These are phyloP conservation scores for Bos javanicus DNA, from an alignment of 2,113 vertebrate species.

Conservation along the genomic window DNA sequence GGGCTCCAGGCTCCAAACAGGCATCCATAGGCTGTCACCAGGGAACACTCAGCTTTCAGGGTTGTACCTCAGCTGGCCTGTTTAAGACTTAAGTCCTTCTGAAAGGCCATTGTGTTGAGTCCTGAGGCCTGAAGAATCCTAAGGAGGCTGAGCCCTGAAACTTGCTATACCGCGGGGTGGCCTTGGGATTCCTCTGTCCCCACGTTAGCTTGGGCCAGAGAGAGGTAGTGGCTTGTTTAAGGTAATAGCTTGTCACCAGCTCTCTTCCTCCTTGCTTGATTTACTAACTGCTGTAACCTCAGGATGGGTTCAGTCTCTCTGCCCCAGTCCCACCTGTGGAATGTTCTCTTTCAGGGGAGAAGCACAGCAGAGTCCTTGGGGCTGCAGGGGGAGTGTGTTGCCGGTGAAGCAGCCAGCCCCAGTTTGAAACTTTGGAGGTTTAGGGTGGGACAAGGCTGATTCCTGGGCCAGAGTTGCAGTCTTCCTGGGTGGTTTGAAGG, in stretches of 20 bases:
- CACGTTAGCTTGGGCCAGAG: not conserved
- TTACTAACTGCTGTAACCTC: fast-evolving
- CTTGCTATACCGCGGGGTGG: not conserved
- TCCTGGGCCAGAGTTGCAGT: not conserved
- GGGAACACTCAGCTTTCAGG: not conserved
- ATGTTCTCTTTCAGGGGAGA: not conserved
- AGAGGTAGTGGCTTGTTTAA: not conserved
- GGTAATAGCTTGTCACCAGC: not conserved
- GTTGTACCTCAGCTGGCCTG: not conserved
- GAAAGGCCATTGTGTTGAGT: not conserved
- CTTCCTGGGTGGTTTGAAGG: not conserved
- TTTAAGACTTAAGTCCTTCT: not conserved
- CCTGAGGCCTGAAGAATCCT: not conserved
- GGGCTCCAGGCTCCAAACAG: not conserved
- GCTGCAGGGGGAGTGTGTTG: not conserved
- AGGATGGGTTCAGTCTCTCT: not conserved
- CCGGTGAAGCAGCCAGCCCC: not conserved
- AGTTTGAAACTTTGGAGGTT: not conserved
- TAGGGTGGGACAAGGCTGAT: not conserved
- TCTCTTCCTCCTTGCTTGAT: not conserved
- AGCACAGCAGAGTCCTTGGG: not conserved
- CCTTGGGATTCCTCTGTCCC: not conserved
- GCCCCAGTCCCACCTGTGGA: not conserved
- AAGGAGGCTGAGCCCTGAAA: not conserved
- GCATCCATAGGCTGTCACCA: not conserved